These are phyloP conservation scores for Ichneumoninae sp. DNA, from an alignment of 2,888 invertebrate genomes.

Conservation along the genomic window DNA sequence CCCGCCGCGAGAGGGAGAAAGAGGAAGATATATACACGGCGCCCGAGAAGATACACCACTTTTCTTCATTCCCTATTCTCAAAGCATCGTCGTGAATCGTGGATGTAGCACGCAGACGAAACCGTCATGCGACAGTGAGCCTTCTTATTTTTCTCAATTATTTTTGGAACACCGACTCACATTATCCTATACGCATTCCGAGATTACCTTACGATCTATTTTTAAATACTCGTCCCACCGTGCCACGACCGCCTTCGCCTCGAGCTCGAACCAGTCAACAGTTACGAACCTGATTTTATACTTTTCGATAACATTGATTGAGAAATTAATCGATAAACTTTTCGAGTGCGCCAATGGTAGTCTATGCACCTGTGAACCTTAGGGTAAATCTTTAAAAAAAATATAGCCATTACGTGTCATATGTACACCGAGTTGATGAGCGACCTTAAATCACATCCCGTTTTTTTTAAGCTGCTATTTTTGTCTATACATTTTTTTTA, in stretches of 20 bases:
- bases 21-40: neutral
- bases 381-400: neutral
- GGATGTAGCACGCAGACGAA: conserved; percentile 49
- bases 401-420: neutral
- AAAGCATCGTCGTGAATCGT: conserved; percentile 55
- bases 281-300: conserved; percentile 19
- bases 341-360: neutral
- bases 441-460: neutral
- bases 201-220: conserved; percentile 83
- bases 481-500: neutral
- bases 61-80: conserved; percentile 22
- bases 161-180: conserved; percentile 81
- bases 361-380: neutral
- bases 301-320: conserved; percentile 6
- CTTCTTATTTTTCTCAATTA: conserved; percentile 79
- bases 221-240: conserved; percentile 66
- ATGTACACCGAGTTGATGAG: neutral
- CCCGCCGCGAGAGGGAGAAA: neutral
- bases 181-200: conserved; percentile 78
- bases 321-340: neutral
- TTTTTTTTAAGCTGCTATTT: neutral
- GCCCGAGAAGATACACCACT: neutral
- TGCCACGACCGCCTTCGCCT: conserved; percentile 55
- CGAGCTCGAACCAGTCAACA: conserved; percentile 28
- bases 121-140: conserved; percentile 51